Evolutionary conservation across 2,797 vertebrate genomes (phyloP), one percentile per base, ranked within the genome.

Genomic region (Acanthopagrus latus): DNA sequence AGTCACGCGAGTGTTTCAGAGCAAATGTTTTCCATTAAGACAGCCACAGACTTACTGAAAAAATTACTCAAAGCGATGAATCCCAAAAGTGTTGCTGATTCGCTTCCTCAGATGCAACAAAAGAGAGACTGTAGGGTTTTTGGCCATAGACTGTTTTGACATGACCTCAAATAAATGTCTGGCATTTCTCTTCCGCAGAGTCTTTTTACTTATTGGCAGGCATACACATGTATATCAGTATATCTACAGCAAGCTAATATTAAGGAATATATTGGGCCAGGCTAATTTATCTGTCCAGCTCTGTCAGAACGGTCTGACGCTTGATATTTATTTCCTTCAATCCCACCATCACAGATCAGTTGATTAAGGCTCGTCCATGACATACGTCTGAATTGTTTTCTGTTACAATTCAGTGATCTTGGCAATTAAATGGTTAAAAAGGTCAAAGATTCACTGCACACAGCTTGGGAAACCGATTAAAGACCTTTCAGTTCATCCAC

Each of bases 1-100:
- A 75, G 71, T 68, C 57, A 41, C 13, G n/a, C 23, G 27, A 9
- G 27, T 64, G 43, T 64, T 51, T 67, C 55, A 62, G 23, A 23
- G 50, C 16, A 56, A 56, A 60, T 56, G 55, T 60, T 55, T 64
- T 46, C 64, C 46, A 66, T 51, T 56, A 6, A 46, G 23, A 29
- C 21, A 21, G 10, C 41, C 8, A 21, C 3, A 10, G 60, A 55
- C 47, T 54, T 11, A 20, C 4, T 66, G 33, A 70, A 60, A 60
- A 64, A 65, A 5, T 3, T 41, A 38, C 47, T 80, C 25, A 27
- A 48, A 23, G 47, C 14, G 38, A 0, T 54, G n/a, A 58, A 47
- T 43, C 13, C 38, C 5, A 38, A 33, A 62, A 50, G 12, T 47
- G 62, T 64, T 21, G 54, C 54, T 46, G 56, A 33, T 29, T 46